These are phyloP conservation scores for Chroicocephalus ridibundus DNA, from an alignment of 2,113 vertebrate species.

Conservation along the genomic window DNA sequence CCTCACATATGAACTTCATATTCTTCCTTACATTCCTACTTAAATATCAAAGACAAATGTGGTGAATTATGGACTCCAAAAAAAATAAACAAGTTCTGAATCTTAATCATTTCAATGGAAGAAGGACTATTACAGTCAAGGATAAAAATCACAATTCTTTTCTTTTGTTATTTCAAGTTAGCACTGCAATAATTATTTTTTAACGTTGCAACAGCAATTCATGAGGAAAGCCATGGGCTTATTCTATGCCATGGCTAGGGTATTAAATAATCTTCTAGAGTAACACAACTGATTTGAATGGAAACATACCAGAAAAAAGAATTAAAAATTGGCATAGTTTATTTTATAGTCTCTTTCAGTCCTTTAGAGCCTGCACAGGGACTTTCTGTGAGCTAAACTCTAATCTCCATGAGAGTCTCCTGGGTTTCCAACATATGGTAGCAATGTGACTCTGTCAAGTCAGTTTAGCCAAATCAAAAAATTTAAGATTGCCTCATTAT, in stretches of 20 bases:
- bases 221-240: not conserved
- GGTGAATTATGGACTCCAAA: not conserved
- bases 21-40: not conserved
- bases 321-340: not conserved
- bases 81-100: not conserved
- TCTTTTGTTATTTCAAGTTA: not conserved
- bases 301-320: not conserved
- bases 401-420: not conserved
- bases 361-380: not conserved
- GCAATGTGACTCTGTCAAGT: not conserved
- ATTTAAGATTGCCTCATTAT: conserved; percentile 24
- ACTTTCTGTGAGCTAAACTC: not conserved
- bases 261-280: not conserved
- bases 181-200: not conserved
- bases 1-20: not conserved
- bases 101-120: not conserved
- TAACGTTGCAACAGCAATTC: not conserved
- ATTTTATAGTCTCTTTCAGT: not conserved
- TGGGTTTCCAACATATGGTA: not conserved
- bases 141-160: not conserved
- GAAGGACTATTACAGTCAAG: not conserved
- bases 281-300: not conserved
- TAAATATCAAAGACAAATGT: not conserved
- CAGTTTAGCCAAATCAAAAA: conserved; percentile 25
- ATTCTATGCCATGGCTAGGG: not conserved